Percentiles rank a stretch among this genome's conserved stretches.
These are phyloP conservation scores for Semnornis frantzii DNA, from an alignment of 2,113 vertebrate species.

Conservation along the genomic window DNA sequence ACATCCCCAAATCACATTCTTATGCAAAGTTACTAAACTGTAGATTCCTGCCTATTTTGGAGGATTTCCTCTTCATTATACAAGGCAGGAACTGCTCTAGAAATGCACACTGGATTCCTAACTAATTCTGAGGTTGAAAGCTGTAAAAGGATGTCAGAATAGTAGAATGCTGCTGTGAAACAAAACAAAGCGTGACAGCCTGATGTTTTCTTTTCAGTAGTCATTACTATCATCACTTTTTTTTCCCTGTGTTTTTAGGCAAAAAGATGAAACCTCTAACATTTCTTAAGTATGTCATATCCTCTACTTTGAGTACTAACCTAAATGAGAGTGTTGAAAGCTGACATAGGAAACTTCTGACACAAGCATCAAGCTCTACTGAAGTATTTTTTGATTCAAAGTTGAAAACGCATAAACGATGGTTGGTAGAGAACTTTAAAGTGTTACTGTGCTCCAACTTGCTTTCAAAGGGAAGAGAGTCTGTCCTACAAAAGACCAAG, in stretches of 20 bases:
- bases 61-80: neutral
- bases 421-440: neutral
- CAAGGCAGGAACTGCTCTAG: neutral
- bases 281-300: neutral
- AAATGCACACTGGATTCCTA: neutral
- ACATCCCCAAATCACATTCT: neutral
- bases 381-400: neutral
- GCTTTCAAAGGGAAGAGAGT: slow-evolving; percentile 32
- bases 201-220: neutral
- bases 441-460: neutral
- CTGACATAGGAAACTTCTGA: neutral
- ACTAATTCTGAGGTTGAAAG: neutral
- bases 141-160: neutral
- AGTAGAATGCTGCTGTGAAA: neutral
- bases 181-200: neutral
- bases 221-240: neutral
- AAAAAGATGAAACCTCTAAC: slow-evolving; percentile 13
- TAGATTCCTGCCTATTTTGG: neutral
- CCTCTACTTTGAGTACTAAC: neutral
- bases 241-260: neutral
- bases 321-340: neutral
- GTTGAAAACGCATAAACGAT: neutral
- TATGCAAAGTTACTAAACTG: neutral
- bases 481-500: neutral
- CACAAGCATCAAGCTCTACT: neutral